Evolutionary conservation across 2,797 vertebrate species (phyloP), one percentile per base, ranked within the genome.

Genomic region (Tauraco hartlaubi): DNA sequence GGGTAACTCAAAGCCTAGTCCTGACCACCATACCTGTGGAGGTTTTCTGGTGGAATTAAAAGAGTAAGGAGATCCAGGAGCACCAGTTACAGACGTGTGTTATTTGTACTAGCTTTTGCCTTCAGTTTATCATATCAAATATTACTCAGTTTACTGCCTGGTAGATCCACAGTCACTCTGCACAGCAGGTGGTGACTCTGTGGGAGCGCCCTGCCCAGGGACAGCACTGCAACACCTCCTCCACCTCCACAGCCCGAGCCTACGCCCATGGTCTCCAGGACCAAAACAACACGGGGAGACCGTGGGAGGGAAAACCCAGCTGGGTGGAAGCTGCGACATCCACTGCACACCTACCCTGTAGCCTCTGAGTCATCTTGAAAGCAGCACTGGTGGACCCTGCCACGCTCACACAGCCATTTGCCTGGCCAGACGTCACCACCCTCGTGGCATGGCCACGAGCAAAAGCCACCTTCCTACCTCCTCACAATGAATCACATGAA

Each of bases 111-210:
- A 55, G 25, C 41, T 94, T 92, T 79, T 75, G 21, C 43, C 79
- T 91, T 83, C 79, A 46, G 29, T 77, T 93, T 80, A 64, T 77
- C 31, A 2, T 69, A 56, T 52, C 54, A 85, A 51, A 43, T 39
- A 87, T 92, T 77, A 67, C 23, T 88, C 91, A 66, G 44, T 74
- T 92, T 85, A 92, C 80, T 83, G 54, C 72, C 25, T 59, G 63
- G 15, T 39, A 35, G 28, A 59, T 9, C 37, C 14, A 62, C 4
- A 3, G 22, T 69, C 0, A 2, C 15, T 41, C 54, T 64, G 61
- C 0, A 0, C 13, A 15, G 33, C 2, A 3, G 33, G 35, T 56
- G 55, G 35, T 88, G 85, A 72, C 59, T 91, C 21, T 6, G 1
- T 9, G 39, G 61, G 59, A 91, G 43, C 0, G 1, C 33, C 52